These are phyloP conservation scores for Ceratina australensis DNA, from an alignment of 1,140 invertebrate genomes.

Conservation along the genomic window DNA sequence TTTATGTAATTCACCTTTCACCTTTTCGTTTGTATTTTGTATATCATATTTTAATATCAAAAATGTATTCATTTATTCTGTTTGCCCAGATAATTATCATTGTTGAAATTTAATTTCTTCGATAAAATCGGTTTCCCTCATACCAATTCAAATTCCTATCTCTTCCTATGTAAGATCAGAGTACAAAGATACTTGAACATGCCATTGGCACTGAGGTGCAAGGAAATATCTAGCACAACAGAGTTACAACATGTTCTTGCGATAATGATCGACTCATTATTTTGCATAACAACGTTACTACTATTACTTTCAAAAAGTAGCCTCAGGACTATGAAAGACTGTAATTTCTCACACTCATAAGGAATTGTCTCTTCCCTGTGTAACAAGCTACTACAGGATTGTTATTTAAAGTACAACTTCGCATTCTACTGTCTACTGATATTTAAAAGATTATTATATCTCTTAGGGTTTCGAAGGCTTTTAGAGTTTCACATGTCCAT, in stretches of 20 bases:
- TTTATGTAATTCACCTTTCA: too few relatives aligned
- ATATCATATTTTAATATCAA: too few relatives aligned
- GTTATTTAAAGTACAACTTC: constrained; percentile 90
- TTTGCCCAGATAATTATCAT: too few relatives aligned
- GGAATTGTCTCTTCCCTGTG: constrained; percentile 91
- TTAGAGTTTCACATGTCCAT: too few relatives aligned
- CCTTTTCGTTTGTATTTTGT: too few relatives aligned
- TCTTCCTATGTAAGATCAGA: too few relatives aligned
- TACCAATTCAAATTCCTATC: too few relatives aligned
- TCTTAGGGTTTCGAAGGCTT: too few relatives aligned
- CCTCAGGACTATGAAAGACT: constrained; percentile 84
- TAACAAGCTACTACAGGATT: constrained; percentile 90
- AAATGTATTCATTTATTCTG: too few relatives aligned
- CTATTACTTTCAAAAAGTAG: constrained; percentile 81
- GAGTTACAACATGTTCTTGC: constrained; percentile 87
- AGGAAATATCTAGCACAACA: constrained; percentile 82
- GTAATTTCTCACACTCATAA: constrained; percentile 88
- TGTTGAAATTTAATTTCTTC: too few relatives aligned
- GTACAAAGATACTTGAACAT: constrained; percentile 73
- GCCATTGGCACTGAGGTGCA: constrained; percentile 79
- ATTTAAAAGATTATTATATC: too few relatives aligned
- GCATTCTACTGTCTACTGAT: constrained; percentile 89
- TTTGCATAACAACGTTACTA: constrained; percentile 85
- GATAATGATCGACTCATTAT: constrained; percentile 87
- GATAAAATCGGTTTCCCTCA: too few relatives aligned